Evolutionary conservation across 2,888 invertebrate genomes (phyloP), one percentile per base, ranked within the genome.

Genomic region (Melitaea athalia): DNA sequence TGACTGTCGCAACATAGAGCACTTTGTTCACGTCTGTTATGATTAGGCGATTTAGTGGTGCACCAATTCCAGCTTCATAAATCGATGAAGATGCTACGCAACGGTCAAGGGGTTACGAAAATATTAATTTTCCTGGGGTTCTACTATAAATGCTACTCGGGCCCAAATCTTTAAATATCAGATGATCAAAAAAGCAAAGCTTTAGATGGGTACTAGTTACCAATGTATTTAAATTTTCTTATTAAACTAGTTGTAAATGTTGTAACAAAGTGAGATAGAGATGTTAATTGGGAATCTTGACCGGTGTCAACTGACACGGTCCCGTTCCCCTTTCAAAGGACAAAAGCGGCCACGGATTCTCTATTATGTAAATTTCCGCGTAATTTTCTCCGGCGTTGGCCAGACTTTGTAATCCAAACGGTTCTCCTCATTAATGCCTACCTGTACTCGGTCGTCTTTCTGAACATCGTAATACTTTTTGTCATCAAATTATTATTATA

Each of bases 291-390:
- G 53, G 53, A 89, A 91, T 91, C 89, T 89, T 81, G 85, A 85
- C 80, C 82, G 83, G 86, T 86, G 90, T 89, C 91, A 88, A 85
- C 87, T 82, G 87, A 86, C 83, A 83, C 88, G 84, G 82, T 82
- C 85, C 84, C 75, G 83, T 81, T 78, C 85, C 81, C 85, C 85
- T 89, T 89, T 90, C 91, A 91, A 91, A 91, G 91, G 90, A 88
- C 87, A 80, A 84, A 85, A 85, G 85, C 81, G 81, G 87, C 89
- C 90, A 91, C 90, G 88, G 91, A 88, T 89, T 91, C 88, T 90
- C 90, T 90, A 91, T 92, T 91, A 92, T 92, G 92, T 89, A 92
- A 92, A 92, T 92, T 91, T 87, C 81, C 85, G 81, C 83, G 88
- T 91, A 91, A 91, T 91, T 91, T 91, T 85, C 87, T 86, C 88